Evolutionary conservation across 2,113 vertebrate genomes (phyloP), one percentile per base, ranked within the genome.

Genomic region (Engystomops pustulosus): DNA sequence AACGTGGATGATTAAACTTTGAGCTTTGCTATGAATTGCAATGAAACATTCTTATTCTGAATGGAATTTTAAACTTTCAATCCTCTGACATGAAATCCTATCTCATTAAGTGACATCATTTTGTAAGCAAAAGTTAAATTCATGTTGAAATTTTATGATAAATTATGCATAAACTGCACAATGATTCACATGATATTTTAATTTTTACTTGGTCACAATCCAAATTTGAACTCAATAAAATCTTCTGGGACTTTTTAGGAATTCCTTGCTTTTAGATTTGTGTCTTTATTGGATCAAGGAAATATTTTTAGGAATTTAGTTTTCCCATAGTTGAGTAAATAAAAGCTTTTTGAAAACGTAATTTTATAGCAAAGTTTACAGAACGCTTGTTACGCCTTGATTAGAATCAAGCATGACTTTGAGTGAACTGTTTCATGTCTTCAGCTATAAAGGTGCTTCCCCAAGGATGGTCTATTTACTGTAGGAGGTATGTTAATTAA

Each of bases 401-500:
- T 36, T 67, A 17, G 9, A 67, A 36, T 67, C 6, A 36, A 36
- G 30, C 32, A 67, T 36, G 32, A 36, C 62, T 36, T 36, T 36
- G 62, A 36, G 32, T 36, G 32, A 34, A 67, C 62, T 20, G 32
- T 34, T 65, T 65, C 60, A 65, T 65, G 60, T 67, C 62, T 67
- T 67, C 20, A 67, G 30, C 62, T 67, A 36, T 67, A 67, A 67
- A 20, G 32, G 62, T 67, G 6, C 17, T 36, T 67, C 62, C 62
- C 62, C 1, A 4, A 67, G 30, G 30, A 67, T 10, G 1, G 32
- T 67, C 32, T 34, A 20, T 65, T 65, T 36, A 36, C 27, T 67
- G 62, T 34, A 36, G 62, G 32, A 67, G 32, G 62, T 32, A 67
- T 36, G 62, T 20, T 67, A 36, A 67, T 67, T 67, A 67, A 67